A percentile compares a stretch with the other conserved stretches of the same genome.
These are phyloP conservation scores for Aproaerema taeniolella DNA, from an alignment of 2,888 invertebrate species.

Conservation along the genomic window DNA sequence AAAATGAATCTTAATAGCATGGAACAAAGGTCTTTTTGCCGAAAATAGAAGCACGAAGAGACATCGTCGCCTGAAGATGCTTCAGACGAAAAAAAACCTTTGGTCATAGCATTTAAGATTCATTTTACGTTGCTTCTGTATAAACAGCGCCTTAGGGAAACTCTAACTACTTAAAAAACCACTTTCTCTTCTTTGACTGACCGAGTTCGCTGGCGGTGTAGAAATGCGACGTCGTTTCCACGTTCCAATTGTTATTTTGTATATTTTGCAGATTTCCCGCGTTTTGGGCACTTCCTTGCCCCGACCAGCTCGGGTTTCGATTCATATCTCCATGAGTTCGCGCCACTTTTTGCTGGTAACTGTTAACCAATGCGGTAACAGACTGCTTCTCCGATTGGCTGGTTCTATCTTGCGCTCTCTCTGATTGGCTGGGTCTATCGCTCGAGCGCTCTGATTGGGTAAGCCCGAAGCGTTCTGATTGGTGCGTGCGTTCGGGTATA, in stretches of 20 bases:
- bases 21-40: no score
- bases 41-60: no score
- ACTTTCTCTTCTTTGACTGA: conserved; percentile 41
- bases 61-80: no score
- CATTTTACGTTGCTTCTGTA: no score
- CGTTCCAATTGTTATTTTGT: conserved; percentile 47
- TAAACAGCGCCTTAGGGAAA: no score
- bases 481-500: conserved; percentile 28
- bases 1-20: no score
- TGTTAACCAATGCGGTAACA: conserved; percentile 60
- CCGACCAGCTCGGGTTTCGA: no score
- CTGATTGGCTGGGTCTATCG: conserved; percentile 11
- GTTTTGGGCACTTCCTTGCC: no score
- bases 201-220: conserved; percentile 63
- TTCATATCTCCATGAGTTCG: conserved; percentile 39
- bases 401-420: conserved; percentile 2
- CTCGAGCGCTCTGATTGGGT: no score
- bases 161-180: no score
- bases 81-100: no score
- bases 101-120: no score
- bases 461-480: conserved; percentile 20
- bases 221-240: conserved; percentile 57
- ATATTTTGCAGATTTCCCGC: not conserved
- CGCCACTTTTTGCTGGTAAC: conserved; percentile 58
- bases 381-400: conserved; percentile 37